Percentiles rank a stretch among this genome's conserved stretches.
These are phyloP conservation scores for Parazoanthus darwini DNA, from an alignment of 92 coral and sea anemone genomes.

Conservation along the genomic window DNA sequence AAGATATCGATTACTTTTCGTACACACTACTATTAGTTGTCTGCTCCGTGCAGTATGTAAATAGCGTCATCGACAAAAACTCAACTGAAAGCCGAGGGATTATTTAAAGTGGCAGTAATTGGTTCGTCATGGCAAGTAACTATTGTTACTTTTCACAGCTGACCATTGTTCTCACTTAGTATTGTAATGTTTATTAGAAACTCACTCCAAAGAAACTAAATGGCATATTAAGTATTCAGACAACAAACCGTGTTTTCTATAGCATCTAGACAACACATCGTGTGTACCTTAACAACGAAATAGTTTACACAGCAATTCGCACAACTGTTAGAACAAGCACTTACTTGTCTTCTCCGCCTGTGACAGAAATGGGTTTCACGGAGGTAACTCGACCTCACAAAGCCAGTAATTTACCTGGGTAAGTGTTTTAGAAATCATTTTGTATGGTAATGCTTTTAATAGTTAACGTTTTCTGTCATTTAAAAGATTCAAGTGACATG, in stretches of 20 bases:
- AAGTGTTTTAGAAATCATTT: constrained; percentile 32
- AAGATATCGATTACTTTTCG: constrained; percentile 20
- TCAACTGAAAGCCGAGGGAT: constrained; percentile 23
- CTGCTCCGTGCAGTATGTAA: constrained; percentile 21
- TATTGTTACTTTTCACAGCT: constrained; percentile 27
- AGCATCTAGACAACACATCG: constrained; percentile 58
- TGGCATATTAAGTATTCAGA: constrained; percentile 55
- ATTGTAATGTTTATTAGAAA: constrained; percentile 52
- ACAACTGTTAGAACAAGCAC: constrained; percentile 34
- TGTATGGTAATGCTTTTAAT: background rate
- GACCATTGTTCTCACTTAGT: constrained; percentile 16
- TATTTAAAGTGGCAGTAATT: constrained; percentile 20
- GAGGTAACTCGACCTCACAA: constrained; percentile 86
- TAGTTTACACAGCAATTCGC: constrained; percentile 49
- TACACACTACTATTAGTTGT: background rate
- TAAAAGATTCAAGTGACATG: background rate
- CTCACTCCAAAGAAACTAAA: constrained; percentile 48
- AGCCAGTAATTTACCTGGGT: constrained; percentile 98
- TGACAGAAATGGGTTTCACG: constrained; percentile 81
- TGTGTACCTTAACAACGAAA: constrained; percentile 87
- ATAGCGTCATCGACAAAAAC: constrained; percentile 9
- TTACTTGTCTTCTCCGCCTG: constrained; percentile 14
- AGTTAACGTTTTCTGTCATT: constrained; percentile 1
- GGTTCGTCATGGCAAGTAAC: background rate
- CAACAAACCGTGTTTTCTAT: constrained; percentile 39